phyloP scores from a whole-genome alignment of 2,797 vertebrate species.

The Sibirionetta formosa region DNA sequence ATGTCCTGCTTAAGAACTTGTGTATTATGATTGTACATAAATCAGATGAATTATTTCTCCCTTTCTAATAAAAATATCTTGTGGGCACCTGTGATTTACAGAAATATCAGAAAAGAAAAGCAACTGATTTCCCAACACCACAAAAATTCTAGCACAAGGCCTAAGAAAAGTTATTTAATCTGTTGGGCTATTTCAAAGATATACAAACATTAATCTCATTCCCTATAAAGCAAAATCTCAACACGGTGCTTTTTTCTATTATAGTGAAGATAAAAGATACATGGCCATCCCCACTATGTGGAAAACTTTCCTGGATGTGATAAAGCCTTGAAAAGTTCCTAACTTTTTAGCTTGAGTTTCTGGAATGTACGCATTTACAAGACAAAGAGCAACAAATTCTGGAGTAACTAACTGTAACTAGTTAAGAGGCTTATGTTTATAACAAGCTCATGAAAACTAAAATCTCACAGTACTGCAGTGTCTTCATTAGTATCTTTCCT shows the following conservation, averaged over 20 bases:
- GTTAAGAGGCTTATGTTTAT: background rate
- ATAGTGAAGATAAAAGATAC: background rate
- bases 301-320: background rate
- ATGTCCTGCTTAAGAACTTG: background rate
- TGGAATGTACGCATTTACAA: background rate
- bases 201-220: background rate
- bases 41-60: background rate
- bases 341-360: background rate
- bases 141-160: background rate
- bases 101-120: background rate
- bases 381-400: background rate
- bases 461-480: background rate
- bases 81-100: background rate
- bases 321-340: background rate
- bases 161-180: background rate
- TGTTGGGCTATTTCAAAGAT: background rate
- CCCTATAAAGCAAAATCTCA: background rate
- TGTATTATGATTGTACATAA: background rate
- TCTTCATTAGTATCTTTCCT: background rate
- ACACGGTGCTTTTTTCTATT: background rate
- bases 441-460: background rate
- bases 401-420: background rate
- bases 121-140: background rate
- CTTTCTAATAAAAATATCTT: background rate
- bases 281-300: accelerated